A percentile compares a stretch with the other conserved stretches of the same genome.
Conservation (phyloP, 2,888 invertebrate genomes). For the Trachelus iudaicus region DNA sequence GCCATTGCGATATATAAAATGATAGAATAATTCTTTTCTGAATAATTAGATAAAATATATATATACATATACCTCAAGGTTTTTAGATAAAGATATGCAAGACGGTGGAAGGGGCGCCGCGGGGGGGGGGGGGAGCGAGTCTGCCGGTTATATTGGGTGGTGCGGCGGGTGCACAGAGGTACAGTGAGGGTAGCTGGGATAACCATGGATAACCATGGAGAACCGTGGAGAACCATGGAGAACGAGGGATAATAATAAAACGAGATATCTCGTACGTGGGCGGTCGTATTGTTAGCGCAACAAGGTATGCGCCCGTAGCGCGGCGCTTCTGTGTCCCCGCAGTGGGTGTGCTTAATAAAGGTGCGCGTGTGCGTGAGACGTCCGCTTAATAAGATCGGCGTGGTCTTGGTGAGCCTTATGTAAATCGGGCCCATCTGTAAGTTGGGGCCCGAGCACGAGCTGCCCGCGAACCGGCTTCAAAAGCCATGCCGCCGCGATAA, state of each 20-base stretch:
- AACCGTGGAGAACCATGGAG: conserved; percentile 28
- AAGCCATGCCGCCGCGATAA: conserved; percentile 58
- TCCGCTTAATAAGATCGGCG: conserved; percentile 45
- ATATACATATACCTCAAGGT: background rate
- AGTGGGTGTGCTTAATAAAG: conserved; percentile 48
- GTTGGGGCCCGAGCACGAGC: conserved; percentile 8
- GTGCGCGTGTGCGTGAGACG: conserved; percentile 44
- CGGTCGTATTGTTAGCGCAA: conserved; percentile 64
- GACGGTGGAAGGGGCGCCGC: background rate
- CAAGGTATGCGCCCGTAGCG: conserved; percentile 55
- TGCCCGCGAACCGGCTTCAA: conserved; percentile 44
- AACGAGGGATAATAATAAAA: conserved; percentile 58
- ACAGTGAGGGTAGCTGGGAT: background rate
- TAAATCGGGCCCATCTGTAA: conserved; percentile 42
- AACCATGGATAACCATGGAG: background rate
- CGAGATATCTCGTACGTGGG: conserved; percentile 63
- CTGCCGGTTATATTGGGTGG: background rate
- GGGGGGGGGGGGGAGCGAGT: background rate
- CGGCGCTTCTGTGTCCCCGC: conserved; percentile 54
- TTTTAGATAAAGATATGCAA: background rate
- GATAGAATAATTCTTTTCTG: background rate
- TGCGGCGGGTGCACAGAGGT: background rate
- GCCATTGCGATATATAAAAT: background rate
- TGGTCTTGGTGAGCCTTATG: conserved; percentile 40
- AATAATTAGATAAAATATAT: background rate